phyloP scores from a whole-genome alignment of 2,797 vertebrate species.

The Pantherophis vulpinus region DNA sequence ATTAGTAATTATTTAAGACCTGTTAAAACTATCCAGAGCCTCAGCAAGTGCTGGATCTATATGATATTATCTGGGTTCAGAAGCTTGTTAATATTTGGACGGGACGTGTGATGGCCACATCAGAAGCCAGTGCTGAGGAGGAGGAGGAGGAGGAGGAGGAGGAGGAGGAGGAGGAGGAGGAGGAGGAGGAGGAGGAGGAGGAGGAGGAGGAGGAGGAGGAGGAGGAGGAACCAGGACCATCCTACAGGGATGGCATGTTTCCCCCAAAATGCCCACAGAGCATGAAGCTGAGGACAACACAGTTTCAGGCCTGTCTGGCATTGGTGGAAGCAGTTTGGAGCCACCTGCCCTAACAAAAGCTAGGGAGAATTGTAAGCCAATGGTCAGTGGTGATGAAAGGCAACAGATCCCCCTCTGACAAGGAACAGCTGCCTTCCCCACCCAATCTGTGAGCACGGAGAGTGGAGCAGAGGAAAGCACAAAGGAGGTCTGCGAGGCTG shows the following conservation, averaged over 20 bases:
- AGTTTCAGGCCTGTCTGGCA: background rate
- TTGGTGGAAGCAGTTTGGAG: background rate
- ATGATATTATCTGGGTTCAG: background rate
- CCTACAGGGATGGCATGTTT: background rate
- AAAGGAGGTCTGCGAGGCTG: too few species aligned
- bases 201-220: too few species aligned
- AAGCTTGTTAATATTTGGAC: background rate
- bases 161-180: too few species aligned
- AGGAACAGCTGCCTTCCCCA: too few species aligned
- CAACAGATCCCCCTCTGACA: too few species aligned
- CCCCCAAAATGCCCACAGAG: background rate
- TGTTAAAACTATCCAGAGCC: background rate
- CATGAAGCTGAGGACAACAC: background rate
- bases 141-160: too few species aligned
- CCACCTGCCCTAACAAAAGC: background rate
- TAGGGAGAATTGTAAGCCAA: background rate
- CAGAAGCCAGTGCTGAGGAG: background rate
- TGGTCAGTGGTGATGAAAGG: background rate
- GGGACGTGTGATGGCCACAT: background rate
- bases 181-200: too few species aligned
- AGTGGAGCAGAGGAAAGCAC: too few species aligned
- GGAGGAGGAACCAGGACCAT: background rate
- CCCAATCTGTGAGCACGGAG: rapidly evolving
- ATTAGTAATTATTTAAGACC: background rate
- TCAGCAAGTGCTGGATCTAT: background rate